Conservation (phyloP, 2,888 invertebrate species). For the Caenorhabditis becei region DNA sequence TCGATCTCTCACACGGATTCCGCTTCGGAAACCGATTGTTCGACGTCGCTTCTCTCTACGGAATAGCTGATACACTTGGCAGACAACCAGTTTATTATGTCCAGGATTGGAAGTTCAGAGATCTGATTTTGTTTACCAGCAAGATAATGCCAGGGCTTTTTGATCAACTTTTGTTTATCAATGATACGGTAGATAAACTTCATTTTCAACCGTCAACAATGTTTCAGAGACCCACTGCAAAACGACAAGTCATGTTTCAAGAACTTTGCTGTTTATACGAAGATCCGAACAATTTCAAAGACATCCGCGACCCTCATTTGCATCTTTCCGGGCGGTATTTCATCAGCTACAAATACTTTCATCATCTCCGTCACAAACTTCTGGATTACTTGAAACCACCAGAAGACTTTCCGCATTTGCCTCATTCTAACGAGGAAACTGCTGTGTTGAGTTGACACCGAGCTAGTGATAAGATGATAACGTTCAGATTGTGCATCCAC, state of each 20-base stretch:
- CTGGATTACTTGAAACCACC: not conserved
- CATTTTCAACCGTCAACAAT: no score
- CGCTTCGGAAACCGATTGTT: not conserved
- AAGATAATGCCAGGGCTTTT: not conserved
- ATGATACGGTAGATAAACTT: not conserved
- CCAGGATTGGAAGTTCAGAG: not conserved
- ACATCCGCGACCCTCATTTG: not conserved
- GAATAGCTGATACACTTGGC: not conserved
- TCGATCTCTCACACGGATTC: not conserved
- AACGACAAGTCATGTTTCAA: not conserved
- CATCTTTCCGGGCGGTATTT: slow-evolving; percentile 3
- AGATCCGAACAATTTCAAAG: not conserved
- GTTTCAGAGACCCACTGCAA: not conserved
- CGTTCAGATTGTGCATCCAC: not conserved
- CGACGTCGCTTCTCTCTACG: not conserved
- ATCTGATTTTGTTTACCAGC: not conserved
- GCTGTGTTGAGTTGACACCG: not conserved
- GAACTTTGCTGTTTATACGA: slow-evolving; percentile 11
- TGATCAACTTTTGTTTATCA: not conserved
- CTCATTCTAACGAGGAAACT: not conserved
- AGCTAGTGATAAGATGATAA: not conserved
- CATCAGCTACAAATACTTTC: slow-evolving; percentile 24
- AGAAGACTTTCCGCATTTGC: not conserved
- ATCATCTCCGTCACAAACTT: slow-evolving; percentile 6
- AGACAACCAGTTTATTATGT: not conserved